Evolutionary conservation across 2,888 invertebrate species (phyloP).

Genomic region (Aleiodes testaceus): DNA sequence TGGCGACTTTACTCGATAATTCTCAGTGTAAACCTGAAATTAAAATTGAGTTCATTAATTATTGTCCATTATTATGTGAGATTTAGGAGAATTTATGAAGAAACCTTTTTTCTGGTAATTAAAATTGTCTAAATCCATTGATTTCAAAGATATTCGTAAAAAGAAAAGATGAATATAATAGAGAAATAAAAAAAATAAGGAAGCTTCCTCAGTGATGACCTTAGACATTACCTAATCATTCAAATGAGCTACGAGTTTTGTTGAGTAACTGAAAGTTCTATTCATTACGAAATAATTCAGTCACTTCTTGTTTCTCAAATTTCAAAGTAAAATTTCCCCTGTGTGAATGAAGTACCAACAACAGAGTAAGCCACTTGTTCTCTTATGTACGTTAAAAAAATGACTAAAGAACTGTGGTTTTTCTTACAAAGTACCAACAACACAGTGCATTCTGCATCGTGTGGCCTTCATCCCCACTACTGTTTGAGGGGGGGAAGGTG

Average conservation of each 20-base stretch:
- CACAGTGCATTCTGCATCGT: conserved; percentile 43
- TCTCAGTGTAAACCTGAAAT: conserved; percentile 18
- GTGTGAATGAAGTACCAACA: background rate
- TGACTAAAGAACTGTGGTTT: conserved; percentile 20
- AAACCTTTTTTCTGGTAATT: too few species aligned
- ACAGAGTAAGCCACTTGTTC: conserved; percentile 18
- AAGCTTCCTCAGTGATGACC: background rate
- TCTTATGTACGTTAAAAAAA: conserved; percentile 27
- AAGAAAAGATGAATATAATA: too few species aligned
- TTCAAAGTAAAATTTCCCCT: background rate
- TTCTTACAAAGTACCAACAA: conserved; percentile 36
- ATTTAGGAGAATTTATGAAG: too few species aligned
- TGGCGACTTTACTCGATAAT: background rate
- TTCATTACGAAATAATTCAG: conserved; percentile 12
- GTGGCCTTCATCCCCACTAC: conserved; percentile 67
- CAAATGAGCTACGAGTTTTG: background rate
- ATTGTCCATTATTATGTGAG: too few species aligned
- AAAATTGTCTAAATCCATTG: too few species aligned
- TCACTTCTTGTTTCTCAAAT: background rate
- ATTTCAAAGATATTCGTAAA: too few species aligned
- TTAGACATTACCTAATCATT: conserved; percentile 8
- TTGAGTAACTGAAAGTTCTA: background rate
- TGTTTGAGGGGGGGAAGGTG: conserved; percentile 1
- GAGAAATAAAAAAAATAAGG: too few species aligned
- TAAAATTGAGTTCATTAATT: background rate